Conservation (phyloP, 2,797 vertebrate genomes). For the Myotis daubentonii region DNA sequence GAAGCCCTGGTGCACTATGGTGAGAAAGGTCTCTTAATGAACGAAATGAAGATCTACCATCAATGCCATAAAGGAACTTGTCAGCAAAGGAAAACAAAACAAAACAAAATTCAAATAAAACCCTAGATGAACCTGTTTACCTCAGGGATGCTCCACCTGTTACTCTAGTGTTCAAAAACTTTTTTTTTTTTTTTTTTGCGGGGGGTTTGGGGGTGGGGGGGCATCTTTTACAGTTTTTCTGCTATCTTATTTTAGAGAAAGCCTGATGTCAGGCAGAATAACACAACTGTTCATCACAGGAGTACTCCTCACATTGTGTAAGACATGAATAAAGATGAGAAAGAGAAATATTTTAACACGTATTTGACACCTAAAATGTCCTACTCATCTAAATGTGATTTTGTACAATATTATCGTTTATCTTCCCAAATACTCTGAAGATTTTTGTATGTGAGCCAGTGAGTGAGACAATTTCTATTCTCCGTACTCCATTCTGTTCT, state of each 20-base stretch:
- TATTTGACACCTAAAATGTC: background rate
- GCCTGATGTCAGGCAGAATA: background rate
- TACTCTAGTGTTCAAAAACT: background rate
- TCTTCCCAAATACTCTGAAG: background rate
- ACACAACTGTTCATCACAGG: background rate
- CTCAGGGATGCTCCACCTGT: background rate
- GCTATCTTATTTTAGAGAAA: slow-evolving; percentile 11
- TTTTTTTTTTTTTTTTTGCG: background rate
- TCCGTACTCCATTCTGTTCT: background rate
- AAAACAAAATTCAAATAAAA: background rate
- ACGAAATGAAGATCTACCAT: background rate
- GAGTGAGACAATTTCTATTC: slow-evolving; percentile 34
- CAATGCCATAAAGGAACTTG: background rate
- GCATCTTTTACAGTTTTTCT: background rate
- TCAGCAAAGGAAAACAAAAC: slow-evolving; percentile 1
- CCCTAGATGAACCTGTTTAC: background rate
- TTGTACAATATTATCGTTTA: background rate
- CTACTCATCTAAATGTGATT: background rate
- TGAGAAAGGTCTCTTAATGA: background rate
- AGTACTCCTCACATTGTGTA: background rate
- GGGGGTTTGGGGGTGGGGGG: no score
- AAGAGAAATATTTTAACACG: background rate
- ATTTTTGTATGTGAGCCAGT: background rate
- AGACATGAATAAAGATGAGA: background rate
- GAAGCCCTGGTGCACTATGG: background rate